Evolutionary conservation across 2,113 vertebrate genomes (phyloP), one percentile per base, ranked within the genome.

Genomic region (Peromyscus californicus): DNA sequence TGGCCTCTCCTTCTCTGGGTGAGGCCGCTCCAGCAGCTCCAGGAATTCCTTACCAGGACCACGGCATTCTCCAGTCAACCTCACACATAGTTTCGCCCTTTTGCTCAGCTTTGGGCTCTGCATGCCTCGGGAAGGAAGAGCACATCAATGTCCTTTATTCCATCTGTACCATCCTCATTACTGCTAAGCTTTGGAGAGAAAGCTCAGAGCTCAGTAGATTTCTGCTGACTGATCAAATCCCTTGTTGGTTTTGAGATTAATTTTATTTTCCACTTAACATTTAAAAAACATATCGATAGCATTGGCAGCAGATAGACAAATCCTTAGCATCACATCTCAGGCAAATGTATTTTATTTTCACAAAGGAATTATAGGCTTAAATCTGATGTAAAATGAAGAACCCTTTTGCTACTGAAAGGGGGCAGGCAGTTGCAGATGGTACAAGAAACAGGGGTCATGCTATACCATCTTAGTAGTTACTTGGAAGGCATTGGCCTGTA

Each of bases 261-360:
- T 70, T 39, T 70, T 87, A 80, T 76, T 93, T 90, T 65, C 33
- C 48, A 79, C 51, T 96, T 79, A 84, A 95, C 19, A 59, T 45
- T 75, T 82, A 85, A 57, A 90, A 24, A 94, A 59, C 10, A 69
- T n/a, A 31, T 24, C 5, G 42, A 36, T 51, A 45, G 59, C 70
- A 67, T 1, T 36, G 85, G 26, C 88, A 83, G 75, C 78, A 51
- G 72, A 72, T 31, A 75, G 29, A 87, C 24, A 95, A 94, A 89
- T 3, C 3, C 39, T 90, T 70, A 91, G 26, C 36, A 93, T 29
- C 59, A 17, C 72, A 36, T 74, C 5, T 75, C 74, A 96, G 61
- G 33, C 48, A 93, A 82, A 96, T 69, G 33, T 31, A 69, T 79
- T 97, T 95, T 54, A 84, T 94, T 91, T 97, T 86, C 90, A 93